These are phyloP conservation scores for Oxystoma pomonae DNA, from an alignment of 2,888 invertebrate genomes.

Conservation along the genomic window DNA sequence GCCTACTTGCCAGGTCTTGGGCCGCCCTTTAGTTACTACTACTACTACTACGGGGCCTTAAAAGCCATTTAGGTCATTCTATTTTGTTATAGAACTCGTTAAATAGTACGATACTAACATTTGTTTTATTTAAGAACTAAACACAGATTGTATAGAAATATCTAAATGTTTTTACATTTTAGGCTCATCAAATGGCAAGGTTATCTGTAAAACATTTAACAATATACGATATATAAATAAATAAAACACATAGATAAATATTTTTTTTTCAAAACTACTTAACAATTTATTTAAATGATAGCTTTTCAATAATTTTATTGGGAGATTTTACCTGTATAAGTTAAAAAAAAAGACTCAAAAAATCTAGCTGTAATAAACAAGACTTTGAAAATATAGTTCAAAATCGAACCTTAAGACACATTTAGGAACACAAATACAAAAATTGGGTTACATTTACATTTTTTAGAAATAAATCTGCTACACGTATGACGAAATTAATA, in stretches of 20 bases:
- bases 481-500: constrained; percentile 2
- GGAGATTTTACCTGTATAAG: constrained; percentile 11
- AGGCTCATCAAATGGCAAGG: constrained; percentile 5
- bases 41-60: neutral
- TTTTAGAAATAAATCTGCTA: constrained; percentile 7
- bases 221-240: constrained; percentile 10
- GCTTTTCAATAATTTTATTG: neutral
- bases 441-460: constrained; percentile 7
- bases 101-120: neutral
- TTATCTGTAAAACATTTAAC: constrained; percentile 9
- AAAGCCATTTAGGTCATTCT: neutral
- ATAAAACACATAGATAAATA: constrained; percentile 8
- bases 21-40: too few relatives aligned
- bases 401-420: neutral
- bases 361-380: constrained; percentile 6
- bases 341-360: constrained; percentile 7
- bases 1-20: too few relatives aligned
- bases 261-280: constrained; percentile 11
- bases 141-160: neutral
- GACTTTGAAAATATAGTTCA: neutral
- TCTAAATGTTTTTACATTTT: neutral
- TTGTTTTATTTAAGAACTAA: neutral
- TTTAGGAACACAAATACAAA: neutral
- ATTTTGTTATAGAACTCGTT: neutral
- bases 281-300: neutral